phyloP scores from a whole-genome alignment of 2,113 vertebrate genomes.

The Platysternon megacephalum region DNA sequence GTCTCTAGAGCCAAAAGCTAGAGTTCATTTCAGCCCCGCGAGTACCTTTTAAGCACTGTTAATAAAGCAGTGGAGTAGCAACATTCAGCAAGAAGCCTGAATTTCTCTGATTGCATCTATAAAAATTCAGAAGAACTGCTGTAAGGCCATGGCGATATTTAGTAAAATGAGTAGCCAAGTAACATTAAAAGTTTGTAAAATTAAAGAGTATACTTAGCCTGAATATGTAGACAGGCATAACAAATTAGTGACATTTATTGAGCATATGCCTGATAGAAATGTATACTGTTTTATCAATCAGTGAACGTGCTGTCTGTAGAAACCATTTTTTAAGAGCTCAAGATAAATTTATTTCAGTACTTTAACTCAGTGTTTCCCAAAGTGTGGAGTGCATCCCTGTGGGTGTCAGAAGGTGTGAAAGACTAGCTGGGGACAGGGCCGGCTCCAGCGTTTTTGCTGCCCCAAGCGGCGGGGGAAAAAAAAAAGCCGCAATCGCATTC shows the following conservation, averaged over 20 bases:
- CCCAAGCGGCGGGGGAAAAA: too few species aligned
- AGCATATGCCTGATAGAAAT: neutral
- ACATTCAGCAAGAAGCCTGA: neutral
- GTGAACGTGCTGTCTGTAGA: accelerated
- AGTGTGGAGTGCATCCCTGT: neutral
- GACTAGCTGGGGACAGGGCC: neutral
- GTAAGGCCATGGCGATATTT: neutral
- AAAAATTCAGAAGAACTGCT: conserved; percentile 14
- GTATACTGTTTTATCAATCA: neutral
- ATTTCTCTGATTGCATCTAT: neutral
- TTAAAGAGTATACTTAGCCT: neutral
- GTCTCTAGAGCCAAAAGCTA: neutral
- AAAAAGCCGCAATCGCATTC: too few species aligned
- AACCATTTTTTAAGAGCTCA: neutral
- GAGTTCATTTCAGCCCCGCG: conserved; percentile 26
- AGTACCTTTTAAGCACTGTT: neutral
- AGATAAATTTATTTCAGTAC: neutral
- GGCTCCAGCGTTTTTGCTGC: too few species aligned
- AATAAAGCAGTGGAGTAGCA: neutral
- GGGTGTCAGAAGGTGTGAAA: neutral
- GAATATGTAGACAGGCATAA: neutral
- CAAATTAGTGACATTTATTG: neutral
- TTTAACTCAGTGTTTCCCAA: neutral
- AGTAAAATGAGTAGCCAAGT: neutral
- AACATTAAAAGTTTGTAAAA: neutral